phyloP scores from a whole-genome alignment of 2,888 invertebrate species.

The Synanthedon formicaeformis region DNA sequence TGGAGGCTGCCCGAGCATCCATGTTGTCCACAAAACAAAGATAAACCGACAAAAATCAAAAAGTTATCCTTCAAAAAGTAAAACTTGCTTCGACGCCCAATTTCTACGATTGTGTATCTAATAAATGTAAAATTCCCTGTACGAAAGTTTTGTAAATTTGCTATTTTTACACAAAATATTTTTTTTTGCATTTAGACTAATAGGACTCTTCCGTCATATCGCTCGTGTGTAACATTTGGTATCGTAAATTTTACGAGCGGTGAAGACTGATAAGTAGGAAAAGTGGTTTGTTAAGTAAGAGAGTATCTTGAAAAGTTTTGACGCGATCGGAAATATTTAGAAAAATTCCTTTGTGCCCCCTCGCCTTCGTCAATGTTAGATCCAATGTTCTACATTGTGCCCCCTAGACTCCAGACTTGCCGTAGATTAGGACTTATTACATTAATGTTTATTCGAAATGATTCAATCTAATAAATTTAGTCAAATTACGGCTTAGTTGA shows the following conservation, averaged over 20 bases:
- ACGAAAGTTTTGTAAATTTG: constrained; percentile 57
- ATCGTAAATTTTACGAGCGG: constrained; percentile 60
- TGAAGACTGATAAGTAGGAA: constrained; percentile 67
- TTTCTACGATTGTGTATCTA: constrained; percentile 39
- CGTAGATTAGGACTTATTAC: constrained; percentile 56
- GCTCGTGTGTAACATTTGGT: constrained; percentile 54
- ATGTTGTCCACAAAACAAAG: constrained; percentile 75
- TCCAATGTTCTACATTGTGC: constrained; percentile 52
- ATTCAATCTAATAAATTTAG: constrained; percentile 54
- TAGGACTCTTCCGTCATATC: constrained; percentile 50
- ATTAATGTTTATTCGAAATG: constrained; percentile 56
- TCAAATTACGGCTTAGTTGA: constrained; percentile 55
- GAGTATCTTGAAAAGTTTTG: constrained; percentile 38
- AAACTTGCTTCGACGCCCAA: constrained; percentile 53
- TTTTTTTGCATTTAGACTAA: constrained; percentile 41
- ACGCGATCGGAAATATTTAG: constrained; percentile 43
- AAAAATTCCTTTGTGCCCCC: constrained; percentile 34
- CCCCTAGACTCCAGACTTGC: constrained; percentile 51
- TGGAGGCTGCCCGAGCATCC: constrained; percentile 78
- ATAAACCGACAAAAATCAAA: constrained; percentile 63
- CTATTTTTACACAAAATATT: constrained; percentile 61
- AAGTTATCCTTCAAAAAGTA: constrained; percentile 66
- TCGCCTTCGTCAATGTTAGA: constrained; percentile 63
- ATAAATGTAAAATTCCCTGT: constrained; percentile 60
- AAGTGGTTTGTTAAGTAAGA: constrained; percentile 48